Base-by-base conservation (phyloP, 2,797 vertebrate genomes). In the Petrocephalus schoutedeni region DNA sequence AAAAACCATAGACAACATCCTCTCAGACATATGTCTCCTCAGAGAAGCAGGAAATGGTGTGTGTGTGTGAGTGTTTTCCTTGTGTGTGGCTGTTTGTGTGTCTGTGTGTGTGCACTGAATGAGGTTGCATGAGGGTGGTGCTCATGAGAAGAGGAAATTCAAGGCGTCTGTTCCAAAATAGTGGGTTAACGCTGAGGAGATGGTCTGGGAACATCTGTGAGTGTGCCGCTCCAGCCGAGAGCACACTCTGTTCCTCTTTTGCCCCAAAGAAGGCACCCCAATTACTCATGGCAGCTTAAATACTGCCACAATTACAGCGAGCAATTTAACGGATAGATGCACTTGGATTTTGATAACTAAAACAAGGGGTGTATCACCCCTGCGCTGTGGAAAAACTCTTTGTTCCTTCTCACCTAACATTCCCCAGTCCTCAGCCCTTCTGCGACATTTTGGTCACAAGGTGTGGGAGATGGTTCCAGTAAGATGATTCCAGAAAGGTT, bases 221-320 rank as follows among this genome's bases (percentile, higher is more conserved):
- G 89, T 77, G 89, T 74, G 91, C 91, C 89, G 89, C 90, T 67
- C 87, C 88, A 91, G 92, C 92, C 90, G 94, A 94, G 93, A 93
- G 95, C 93, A 95, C 94, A 92, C 85, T 92, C 89, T 95, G 95
- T 95, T 95, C 95, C 91, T 89, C 89, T 89, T 89, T 87, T 88
- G n/a, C n/a, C 74, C 56, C 32, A 8, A 77, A 57, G 0, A 56
- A 53, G 0, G 9, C 57, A 80, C 19, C 21, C 32, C 16, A 9
- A 83, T 58, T 61, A 21, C 14, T 49, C 57, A 77, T 57, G 36
- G 21, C 45, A 53, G 6, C 56, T 56, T 28, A 10, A 28, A 19
- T 9, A 32, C 54, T 45, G 59, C 53, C 53, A 36, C 53, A 82
- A 49, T 83, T 83, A 45, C 56, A 51, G 56, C 16, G 3, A 59